Conservation (phyloP, 2,888 invertebrate genomes). For the Andrena marginata region DNA sequence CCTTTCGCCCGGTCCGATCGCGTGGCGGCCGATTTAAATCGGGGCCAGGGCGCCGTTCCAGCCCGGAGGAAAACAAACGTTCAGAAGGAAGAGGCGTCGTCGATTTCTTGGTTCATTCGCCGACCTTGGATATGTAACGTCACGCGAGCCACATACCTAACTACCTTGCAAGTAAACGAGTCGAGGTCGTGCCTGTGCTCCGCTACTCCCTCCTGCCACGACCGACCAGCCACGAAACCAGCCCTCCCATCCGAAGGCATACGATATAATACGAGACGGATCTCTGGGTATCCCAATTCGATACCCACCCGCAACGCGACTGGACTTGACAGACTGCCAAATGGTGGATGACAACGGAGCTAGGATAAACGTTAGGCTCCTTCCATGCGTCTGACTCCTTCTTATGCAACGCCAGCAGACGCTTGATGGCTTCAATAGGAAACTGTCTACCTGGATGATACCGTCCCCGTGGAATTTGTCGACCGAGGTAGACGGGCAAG, state of each 20-base stretch:
- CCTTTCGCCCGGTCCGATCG: slow-evolving; percentile 36
- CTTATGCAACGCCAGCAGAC: slow-evolving; percentile 7
- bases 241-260: slow-evolving; percentile 45
- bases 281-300: slow-evolving; percentile 23
- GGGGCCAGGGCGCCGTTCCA: not conserved
- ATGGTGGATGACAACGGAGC: slow-evolving; percentile 2
- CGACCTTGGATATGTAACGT: slow-evolving; percentile 83
- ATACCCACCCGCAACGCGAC: slow-evolving; percentile 15
- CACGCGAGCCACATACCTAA: slow-evolving; percentile 78
- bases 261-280: slow-evolving; percentile 38
- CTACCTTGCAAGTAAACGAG: slow-evolving; percentile 75
- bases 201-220: slow-evolving; percentile 42
- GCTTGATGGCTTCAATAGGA: not conserved
- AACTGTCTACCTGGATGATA: not conserved
- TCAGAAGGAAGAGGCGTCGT: slow-evolving; percentile 17
- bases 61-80: slow-evolving; percentile 25
- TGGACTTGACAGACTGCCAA: slow-evolving; percentile 34
- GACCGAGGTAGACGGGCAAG: not conserved
- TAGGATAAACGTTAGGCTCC: not conserved
- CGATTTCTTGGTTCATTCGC: slow-evolving; percentile 77
- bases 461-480: not conserved
- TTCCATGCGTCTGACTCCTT: not conserved
- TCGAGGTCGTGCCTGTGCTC: slow-evolving; percentile 75
- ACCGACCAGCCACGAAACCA: slow-evolving; percentile 66
- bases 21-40: not conserved